Evolutionary conservation across 1,140 invertebrate species (phyloP), one percentile per base, ranked within the genome.

Genomic region (Drosophila orosa): DNA sequence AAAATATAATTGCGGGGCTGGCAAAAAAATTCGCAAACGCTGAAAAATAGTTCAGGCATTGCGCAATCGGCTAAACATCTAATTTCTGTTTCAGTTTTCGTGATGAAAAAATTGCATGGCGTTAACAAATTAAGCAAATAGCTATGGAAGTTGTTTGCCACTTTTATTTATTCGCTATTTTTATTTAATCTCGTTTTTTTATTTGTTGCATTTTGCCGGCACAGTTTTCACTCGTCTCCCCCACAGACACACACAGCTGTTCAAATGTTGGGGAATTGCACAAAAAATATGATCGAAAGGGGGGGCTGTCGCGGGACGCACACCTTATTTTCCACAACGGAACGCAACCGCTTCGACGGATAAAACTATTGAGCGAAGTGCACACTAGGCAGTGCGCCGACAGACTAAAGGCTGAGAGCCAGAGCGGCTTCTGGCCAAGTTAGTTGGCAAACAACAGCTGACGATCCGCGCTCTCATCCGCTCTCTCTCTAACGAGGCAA

Each of bases 71-170:
- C 15, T 31, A 68, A 66, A 59, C 73, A 42, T 62, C 73, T 48
- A 57, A 50, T 71, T 83, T 66, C 31, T 42, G 52, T 29, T 58
- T 54, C 29, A 62, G 40, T 59, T 78, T 74, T 80, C 67, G 66
- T 65, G 62, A 61, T 62, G 58, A 62, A 65, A 80, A 80, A 80
- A 74, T 68, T 72, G 67, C 74, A 74, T 74, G 69, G 81, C 68
- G 82, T 74, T 66, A 81, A 87, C 83, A 67, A 74, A 87, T 86
- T 86, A 87, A 82, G 80, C 75, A 86, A 86, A 86, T 72, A 81
- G 62, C 60, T 45, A 19, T 86, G 71, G 69, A 54, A 68, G 78
- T 72, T 80, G 74, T 57, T 76, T 66, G 58, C 60, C 35, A 54
- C 78, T 66, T 59, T 68, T 54, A 68, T 80, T 42, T 68, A 68